Percentiles rank a stretch among this genome's conserved stretches.
Evolutionary conservation across 2,113 vertebrate genomes (phyloP).

Genomic region (Xiphophorus couchianus): DNA sequence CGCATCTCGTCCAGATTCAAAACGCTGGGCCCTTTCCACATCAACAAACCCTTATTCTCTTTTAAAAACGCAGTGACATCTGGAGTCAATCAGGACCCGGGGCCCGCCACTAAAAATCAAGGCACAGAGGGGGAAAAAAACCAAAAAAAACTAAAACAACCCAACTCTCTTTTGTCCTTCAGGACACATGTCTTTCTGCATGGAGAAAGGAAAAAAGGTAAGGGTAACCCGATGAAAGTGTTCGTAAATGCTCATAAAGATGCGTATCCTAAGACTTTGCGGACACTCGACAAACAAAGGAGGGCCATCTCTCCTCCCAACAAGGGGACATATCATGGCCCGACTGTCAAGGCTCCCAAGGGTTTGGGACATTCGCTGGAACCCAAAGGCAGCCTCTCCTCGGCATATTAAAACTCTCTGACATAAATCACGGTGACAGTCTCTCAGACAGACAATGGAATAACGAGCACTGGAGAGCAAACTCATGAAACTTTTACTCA

Average conservation of each 20-base stretch:
- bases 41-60: constrained; percentile 47
- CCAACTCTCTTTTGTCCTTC: constrained; percentile 14
- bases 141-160: neutral
- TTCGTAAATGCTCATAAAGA: constrained; percentile 56
- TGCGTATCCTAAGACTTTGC: constrained; percentile 32
- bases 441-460: constrained; percentile 61
- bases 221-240: constrained; percentile 38
- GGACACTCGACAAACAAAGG: constrained; percentile 56
- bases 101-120: constrained; percentile 46
- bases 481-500: constrained; percentile 56
- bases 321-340: constrained; percentile 47
- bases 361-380: constrained; percentile 53
- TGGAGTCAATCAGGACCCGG: constrained; percentile 63
- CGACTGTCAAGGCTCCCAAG: constrained; percentile 56
- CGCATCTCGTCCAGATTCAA: constrained; percentile 61
- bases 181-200: neutral
- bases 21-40: constrained; percentile 42
- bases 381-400: constrained; percentile 49
- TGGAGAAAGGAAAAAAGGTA: constrained; percentile 18
- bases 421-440: constrained; percentile 73
- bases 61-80: constrained; percentile 62
- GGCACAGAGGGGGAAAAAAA: constrained; percentile 15
- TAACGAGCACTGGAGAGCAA: constrained; percentile 57
- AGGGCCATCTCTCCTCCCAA: constrained; percentile 43
- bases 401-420: constrained; percentile 67